Evolutionary conservation across 2,888 invertebrate genomes (phyloP).

Genomic region (Notodonta dromedarius): DNA sequence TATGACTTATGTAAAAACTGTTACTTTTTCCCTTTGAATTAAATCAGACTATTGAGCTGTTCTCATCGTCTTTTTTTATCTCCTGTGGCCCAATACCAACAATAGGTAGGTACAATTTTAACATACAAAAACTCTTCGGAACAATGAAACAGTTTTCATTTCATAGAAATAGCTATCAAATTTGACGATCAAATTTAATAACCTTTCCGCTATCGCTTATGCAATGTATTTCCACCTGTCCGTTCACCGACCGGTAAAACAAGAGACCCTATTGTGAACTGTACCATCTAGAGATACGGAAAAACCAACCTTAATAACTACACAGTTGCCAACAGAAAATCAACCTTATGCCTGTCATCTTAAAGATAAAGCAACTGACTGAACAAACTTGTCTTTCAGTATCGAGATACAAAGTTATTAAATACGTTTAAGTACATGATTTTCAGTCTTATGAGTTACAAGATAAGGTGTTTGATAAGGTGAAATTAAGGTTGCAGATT

Average conservation of each 20-base stretch:
- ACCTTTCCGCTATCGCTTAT: slow-evolving; percentile 28
- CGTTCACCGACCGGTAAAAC: slow-evolving; percentile 77
- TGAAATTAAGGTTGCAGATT: slow-evolving; percentile 38
- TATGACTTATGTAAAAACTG: too few species aligned
- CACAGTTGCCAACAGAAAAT: slow-evolving; percentile 26
- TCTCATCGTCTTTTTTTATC: too few species aligned
- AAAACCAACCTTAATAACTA: slow-evolving; percentile 42
- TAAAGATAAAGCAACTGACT: slow-evolving; percentile 7
- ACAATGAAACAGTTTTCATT: too few species aligned
- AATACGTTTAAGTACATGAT: slow-evolving; percentile 9
- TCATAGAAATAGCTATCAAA: too few species aligned
- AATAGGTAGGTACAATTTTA: too few species aligned
- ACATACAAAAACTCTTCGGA: too few species aligned
- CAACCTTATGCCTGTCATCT: slow-evolving; percentile 28
- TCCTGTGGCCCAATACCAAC: too few species aligned
- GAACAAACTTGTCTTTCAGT: slow-evolving; percentile 40
- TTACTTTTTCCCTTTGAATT: too few species aligned
- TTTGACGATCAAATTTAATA: too few species aligned
- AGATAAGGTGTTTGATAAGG: slow-evolving; percentile 17
- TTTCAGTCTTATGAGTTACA: slow-evolving; percentile 8
- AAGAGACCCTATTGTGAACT: slow-evolving; percentile 77
- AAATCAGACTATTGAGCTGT: too few species aligned
- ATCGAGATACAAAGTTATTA: slow-evolving; percentile 39
- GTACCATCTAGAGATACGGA: slow-evolving; percentile 71
- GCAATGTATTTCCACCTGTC: slow-evolving; percentile 33